Evolutionary conservation across 2,888 invertebrate species (phyloP), one percentile per base, ranked within the genome.

Genomic region (Drosophila paranaensis): DNA sequence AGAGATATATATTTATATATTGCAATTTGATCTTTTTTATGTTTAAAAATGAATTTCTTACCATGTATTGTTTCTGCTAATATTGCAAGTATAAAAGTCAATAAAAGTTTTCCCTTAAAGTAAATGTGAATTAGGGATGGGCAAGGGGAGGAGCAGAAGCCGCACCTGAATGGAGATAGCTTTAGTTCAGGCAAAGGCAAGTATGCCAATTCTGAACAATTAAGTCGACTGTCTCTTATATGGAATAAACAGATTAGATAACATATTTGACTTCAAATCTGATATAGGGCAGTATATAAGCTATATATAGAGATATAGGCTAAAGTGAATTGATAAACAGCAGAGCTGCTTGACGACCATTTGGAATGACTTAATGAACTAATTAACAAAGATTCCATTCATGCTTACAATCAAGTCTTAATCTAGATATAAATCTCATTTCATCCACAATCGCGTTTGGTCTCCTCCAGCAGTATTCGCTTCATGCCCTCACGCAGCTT

Each of bases 31-130:
- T 79, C 74, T 69, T 69, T 46, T 33, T 46, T 35, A 42, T 43
- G 45, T 63, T 70, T 16, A 60, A 64, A 51, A 58, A 74, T 83
- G 75, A 79, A 71, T 82, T 85, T 79, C 82, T 74, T 72, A 68
- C 54, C 11, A 57, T 68, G 50, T 68, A 74, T 68, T 72, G 14
- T 60, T 60, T 65, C 51, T 20, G 33, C 65, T 70, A 77, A 71
- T 45, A 42, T n/a, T 10, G n/a, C 27, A 48, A 48, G 6, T 46
- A 48, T 50, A 74, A 67, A 50, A 60, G 58, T 79, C 66, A 77
- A 88, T 82, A 82, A 82, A 82, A 67, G 16, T 77, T 86, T 33
- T 76, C 71, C 74, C 66, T 53, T 53, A 20, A 66, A 67, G n/a
- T 53, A 62, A 33, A 27, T 27, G 3, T 27, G 27, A 27, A 27